These are phyloP conservation scores for Microtus oregoni DNA, from an alignment of 2,113 vertebrate species.

Conservation along the genomic window DNA sequence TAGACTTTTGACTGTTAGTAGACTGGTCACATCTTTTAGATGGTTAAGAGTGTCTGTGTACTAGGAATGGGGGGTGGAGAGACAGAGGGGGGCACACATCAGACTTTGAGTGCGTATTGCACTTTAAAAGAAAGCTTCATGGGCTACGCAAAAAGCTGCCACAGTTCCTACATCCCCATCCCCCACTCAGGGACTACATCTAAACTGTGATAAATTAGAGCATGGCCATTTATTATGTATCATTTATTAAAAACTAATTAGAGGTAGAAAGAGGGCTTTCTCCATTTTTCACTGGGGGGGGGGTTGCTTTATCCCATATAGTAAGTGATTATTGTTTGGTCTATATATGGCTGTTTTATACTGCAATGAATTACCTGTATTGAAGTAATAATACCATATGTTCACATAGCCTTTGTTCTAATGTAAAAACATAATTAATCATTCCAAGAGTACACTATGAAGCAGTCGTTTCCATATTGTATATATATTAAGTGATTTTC, in stretches of 20 bases:
- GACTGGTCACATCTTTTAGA: constrained; percentile 77
- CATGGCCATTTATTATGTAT: constrained; percentile 78
- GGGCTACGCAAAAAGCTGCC: constrained; percentile 39
- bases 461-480: constrained; percentile 66
- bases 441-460: constrained; percentile 68
- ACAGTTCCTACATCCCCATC: constrained; percentile 31
- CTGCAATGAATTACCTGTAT: constrained; percentile 77
- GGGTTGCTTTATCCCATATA: constrained; percentile 73
- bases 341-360: constrained; percentile 66
- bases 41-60: constrained; percentile 75
- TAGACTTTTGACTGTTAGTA: constrained; percentile 77
- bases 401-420: constrained; percentile 77
- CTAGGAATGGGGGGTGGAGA: not conserved
- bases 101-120: not conserved
- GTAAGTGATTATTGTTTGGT: constrained; percentile 78
- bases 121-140: constrained; percentile 32
- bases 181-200: constrained; percentile 30
- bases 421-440: constrained; percentile 79
- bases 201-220: constrained; percentile 79
- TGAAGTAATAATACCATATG: constrained; percentile 75
- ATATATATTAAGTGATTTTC: constrained; percentile 69
- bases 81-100: not conserved
- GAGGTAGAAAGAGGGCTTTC: constrained; percentile 64
- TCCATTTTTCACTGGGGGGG: constrained; percentile 58
- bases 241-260: constrained; percentile 81